phyloP scores from a whole-genome alignment of 2,797 vertebrate species.

The Pogonophryne albipinna region DNA sequence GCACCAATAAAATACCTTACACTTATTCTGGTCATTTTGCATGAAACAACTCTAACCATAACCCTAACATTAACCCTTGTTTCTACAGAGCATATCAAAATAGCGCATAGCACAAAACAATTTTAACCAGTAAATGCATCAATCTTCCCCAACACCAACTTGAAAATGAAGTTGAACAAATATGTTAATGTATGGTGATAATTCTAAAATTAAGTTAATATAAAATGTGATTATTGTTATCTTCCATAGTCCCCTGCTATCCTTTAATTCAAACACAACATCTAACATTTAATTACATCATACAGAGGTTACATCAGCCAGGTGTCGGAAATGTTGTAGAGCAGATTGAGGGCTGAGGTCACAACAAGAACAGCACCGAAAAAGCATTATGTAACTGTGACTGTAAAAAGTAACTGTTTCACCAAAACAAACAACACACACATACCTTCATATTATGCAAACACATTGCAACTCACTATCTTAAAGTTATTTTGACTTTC shows the following conservation, averaged over 20 bases:
- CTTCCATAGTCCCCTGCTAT: not conserved
- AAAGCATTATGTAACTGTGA: not conserved
- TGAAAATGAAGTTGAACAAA: too few species aligned
- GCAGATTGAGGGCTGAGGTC: not conserved
- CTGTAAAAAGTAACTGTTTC: slow-evolving; percentile 5
- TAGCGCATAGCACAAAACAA: not conserved
- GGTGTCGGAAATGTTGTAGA: not conserved
- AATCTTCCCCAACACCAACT: not conserved
- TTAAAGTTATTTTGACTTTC: not conserved
- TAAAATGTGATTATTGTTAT: not conserved
- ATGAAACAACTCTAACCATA: not conserved
- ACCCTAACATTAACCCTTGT: too few species aligned
- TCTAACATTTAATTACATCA: not conserved
- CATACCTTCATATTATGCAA: not conserved
- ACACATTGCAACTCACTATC: not conserved
- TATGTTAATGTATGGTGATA: not conserved
- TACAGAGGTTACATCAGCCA: not conserved
- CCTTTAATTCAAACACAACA: not conserved
- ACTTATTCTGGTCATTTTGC: not conserved
- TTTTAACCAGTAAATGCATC: not conserved
- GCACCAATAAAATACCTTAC: not conserved
- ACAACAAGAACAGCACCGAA: not conserved
- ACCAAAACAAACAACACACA: not conserved
- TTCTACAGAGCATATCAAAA: not conserved
- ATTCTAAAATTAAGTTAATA: not conserved